phyloP scores from a whole-genome alignment of 2,797 vertebrate species.

The Tokudaia muenninki region DNA sequence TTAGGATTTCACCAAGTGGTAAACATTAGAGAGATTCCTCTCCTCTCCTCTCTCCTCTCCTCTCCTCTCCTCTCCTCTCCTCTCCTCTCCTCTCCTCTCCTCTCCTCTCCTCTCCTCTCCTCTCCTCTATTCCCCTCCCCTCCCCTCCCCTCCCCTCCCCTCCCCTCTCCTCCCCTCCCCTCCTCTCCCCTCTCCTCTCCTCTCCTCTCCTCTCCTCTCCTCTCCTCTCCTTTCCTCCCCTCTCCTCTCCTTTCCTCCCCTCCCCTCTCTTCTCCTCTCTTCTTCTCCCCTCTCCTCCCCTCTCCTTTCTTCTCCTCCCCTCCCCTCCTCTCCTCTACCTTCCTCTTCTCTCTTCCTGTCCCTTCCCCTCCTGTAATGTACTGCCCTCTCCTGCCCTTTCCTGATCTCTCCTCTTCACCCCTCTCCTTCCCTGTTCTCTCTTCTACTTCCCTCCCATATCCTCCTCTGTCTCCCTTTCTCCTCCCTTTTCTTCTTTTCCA shows the following conservation, averaged over 20 bases:
- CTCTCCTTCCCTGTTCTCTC: not conserved
- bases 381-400: too few relatives aligned
- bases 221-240: fast-evolving
- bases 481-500: not conserved
- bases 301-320: too few relatives aligned
- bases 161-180: too few relatives aligned
- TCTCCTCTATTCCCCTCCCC: not conserved
- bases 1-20: not conserved
- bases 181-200: too few relatives aligned
- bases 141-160: not conserved
- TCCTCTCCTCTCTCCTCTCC: too few relatives aligned
- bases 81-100: not conserved
- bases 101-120: not conserved
- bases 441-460: not conserved
- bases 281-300: not conserved
- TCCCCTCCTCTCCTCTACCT: too few relatives aligned
- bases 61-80: fast-evolving
- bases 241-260: fast-evolving
- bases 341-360: too few relatives aligned
- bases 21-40: not conserved
- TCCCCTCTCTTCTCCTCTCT: not conserved
- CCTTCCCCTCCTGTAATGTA: too few relatives aligned
- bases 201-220: fast-evolving
- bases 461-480: not conserved
- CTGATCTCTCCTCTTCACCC: too few relatives aligned